Base-by-base conservation (phyloP, 2,888 invertebrate species). In the Agrotis segetum region DNA sequence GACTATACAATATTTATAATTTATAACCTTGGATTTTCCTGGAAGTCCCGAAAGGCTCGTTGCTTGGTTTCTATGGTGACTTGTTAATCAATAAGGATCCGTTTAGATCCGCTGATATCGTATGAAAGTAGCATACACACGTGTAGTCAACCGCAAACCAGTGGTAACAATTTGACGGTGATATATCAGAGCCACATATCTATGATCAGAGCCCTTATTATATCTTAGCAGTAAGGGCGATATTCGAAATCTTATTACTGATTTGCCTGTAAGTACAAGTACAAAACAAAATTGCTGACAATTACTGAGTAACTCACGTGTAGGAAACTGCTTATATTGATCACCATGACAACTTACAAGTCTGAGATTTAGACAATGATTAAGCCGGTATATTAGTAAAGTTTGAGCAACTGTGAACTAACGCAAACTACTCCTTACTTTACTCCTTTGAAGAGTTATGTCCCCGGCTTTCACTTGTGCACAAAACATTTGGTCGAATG, bases 11-110 rank as follows among this genome's bases (percentile, higher is more conserved):
- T 69, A 62, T 68, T 72, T 70, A 50, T 62, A 3, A 44, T 40
- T 40, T 40, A 11, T 40, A 46, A 13, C 16, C 24, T 47, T 47
- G 34, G n/a, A 21, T 62, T 55, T 71, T 64, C 68, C 53, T 44
- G 56, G 64, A 67, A 81, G 11, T 40, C 21, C 59, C 47, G 62
- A 44, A 72, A 40, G 19, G 17, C 16, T 16, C 47, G 0, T 7
- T n/a, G 19, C 11, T 65, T 58, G 14, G 68, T 81, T 52, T 62
- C 79, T 64, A 81, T 59, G 64, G 68, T 55, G 24, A 78, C 78
- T 61, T 9, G 50, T 21, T 60, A 63, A 71, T 75, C 71, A 60
- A 79, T 83, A 74, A 63, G 56, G n/a, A 78, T 68, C 61, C 49
- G 29, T 56, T 56, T 34, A 13, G 34, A 55, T 55, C 29, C 63